phyloP scores from a whole-genome alignment of 2,113 vertebrate genomes.

The Thinocorus orbignyianus region DNA sequence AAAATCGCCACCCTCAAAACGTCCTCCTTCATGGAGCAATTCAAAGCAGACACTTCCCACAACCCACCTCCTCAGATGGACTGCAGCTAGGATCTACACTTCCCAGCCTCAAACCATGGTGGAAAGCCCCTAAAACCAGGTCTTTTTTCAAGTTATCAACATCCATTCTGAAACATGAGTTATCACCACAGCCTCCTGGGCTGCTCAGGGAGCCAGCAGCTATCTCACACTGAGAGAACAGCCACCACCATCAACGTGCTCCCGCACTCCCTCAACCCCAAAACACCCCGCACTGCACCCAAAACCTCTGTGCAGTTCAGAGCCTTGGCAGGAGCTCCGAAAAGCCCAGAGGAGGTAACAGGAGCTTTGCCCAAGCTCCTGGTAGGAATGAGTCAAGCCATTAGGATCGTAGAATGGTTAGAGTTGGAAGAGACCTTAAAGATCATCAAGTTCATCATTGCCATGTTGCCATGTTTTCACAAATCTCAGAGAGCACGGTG shows the following conservation, averaged over 20 bases:
- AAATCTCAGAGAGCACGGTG: too few species aligned
- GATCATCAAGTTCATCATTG: too few species aligned
- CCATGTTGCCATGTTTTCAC: too few species aligned
- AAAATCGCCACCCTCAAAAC: neutral
- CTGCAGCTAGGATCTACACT: too few species aligned
- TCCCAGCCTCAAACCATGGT: neutral
- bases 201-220: neutral
- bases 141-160: neutral
- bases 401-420: too few species aligned
- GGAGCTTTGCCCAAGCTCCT: neutral
- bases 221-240: neutral
- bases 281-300: neutral
- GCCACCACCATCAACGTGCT: fast-evolving
- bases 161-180: fast-evolving
- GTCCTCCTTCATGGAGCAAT: neutral
- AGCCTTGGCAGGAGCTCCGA: neutral
- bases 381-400: neutral
- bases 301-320: neutral
- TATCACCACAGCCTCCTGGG: neutral
- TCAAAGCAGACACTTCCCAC: neutral
- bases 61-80: neutral
- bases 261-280: neutral
- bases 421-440: too few species aligned
- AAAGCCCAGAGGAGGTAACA: neutral
- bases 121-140: fast-evolving